Percentiles rank a stretch among this genome's conserved stretches.
phyloP scores from a whole-genome alignment of 2,113 vertebrate species.

The Bos javanicus region DNA sequence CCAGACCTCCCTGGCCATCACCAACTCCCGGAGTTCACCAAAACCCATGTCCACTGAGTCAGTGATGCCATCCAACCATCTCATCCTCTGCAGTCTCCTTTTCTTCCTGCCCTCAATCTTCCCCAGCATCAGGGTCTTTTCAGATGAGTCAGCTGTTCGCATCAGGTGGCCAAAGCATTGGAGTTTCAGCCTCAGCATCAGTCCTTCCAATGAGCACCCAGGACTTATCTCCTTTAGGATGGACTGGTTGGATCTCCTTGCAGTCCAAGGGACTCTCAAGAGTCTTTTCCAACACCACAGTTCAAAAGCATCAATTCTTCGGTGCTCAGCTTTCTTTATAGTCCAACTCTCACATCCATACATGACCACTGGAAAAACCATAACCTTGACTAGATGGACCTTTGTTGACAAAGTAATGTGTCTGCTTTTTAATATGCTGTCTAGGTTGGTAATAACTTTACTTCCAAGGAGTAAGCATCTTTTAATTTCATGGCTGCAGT shows the following conservation, averaged over 20 bases:
- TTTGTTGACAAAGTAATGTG: not conserved
- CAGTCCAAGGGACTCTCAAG: not conserved
- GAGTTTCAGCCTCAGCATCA: not conserved
- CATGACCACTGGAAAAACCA: not conserved
- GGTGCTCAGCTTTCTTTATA: not conserved
- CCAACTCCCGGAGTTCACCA: not conserved
- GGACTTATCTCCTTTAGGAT: not conserved
- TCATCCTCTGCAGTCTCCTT: fast-evolving
- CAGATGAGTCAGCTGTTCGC: not conserved
- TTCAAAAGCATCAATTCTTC: not conserved
- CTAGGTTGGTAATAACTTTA: not conserved
- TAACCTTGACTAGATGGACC: not conserved
- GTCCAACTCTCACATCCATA: not conserved
- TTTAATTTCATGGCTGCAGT: not conserved
- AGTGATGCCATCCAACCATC: not conserved
- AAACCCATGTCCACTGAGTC: not conserved
- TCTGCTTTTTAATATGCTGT: not conserved
- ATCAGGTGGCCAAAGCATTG: not conserved
- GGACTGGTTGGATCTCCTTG: not conserved
- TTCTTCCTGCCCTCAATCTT: not conserved
- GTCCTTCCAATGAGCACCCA: not conserved
- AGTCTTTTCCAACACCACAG: not conserved
- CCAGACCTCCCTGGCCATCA: not conserved
- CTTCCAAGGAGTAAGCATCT: not conserved
- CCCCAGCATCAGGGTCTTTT: not conserved